phyloP scores from a whole-genome alignment of 2,113 vertebrate species.

The Coryphaenoides rupestris region DNA sequence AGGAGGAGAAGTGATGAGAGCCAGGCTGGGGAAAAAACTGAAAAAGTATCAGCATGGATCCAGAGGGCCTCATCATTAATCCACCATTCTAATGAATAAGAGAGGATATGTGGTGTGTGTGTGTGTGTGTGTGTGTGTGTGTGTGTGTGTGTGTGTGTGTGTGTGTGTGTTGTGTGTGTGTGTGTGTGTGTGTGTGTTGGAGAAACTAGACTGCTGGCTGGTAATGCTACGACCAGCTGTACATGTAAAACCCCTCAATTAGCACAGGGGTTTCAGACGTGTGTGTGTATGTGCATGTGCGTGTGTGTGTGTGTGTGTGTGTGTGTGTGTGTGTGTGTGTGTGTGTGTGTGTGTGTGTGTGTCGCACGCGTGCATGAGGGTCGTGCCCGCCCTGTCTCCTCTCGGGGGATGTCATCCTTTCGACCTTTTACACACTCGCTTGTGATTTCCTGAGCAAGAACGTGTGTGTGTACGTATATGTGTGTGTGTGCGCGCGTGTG shows the following conservation, averaged over 20 bases:
- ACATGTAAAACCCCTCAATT: slow-evolving; percentile 30
- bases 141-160: slow-evolving; percentile 15
- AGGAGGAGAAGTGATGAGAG: no score
- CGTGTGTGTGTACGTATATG: no score
- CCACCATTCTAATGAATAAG: slow-evolving; percentile 48
- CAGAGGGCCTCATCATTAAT: slow-evolving; percentile 27
- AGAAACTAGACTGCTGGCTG: slow-evolving; percentile 15
- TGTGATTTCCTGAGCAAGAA: slow-evolving; percentile 59
- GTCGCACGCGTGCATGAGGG: slow-evolving; percentile 7
- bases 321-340: neutral
- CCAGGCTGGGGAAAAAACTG: no score
- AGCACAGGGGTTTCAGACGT: slow-evolving; percentile 36
- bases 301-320: slow-evolving; percentile 18
- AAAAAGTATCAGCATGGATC: slow-evolving; percentile 30
- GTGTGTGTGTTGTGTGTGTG: slow-evolving; percentile 21
- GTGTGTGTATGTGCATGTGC: slow-evolving; percentile 14
- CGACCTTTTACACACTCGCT: slow-evolving; percentile 45
- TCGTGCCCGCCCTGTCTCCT: slow-evolving; percentile 36
- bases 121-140: slow-evolving; percentile 15
- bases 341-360: slow-evolving; percentile 8
- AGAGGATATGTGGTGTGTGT: slow-evolving; percentile 28
- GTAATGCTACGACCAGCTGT: slow-evolving; percentile 49
- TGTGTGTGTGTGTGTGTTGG: slow-evolving; percentile 10
- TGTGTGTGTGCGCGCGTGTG: no score
- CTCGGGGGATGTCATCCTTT: slow-evolving; percentile 40